Evolutionary conservation across 1,140 invertebrate species (phyloP).

Genomic region (Hypothenemus hampei): DNA sequence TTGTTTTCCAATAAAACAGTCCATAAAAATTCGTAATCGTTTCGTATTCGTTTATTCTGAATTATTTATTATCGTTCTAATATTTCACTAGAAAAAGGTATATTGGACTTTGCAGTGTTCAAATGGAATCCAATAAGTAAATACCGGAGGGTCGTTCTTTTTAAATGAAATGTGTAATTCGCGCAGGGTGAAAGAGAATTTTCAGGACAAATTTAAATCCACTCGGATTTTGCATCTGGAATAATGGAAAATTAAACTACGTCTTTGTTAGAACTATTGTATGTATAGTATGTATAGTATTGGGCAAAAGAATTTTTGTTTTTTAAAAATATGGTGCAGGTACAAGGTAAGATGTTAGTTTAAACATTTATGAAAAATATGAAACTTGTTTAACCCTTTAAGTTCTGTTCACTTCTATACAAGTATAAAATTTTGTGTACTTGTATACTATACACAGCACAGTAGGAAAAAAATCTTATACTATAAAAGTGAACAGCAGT

Average conservation of each 20-base stretch:
- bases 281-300: too few relatives aligned
- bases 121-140: conserved; percentile 35
- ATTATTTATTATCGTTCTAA: conserved; percentile 35
- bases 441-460: too few relatives aligned
- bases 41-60: conserved; percentile 28
- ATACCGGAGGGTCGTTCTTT: conserved; percentile 36
- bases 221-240: conserved; percentile 1
- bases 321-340: too few relatives aligned
- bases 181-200: conserved; percentile 19
- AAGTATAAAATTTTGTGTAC: too few relatives aligned
- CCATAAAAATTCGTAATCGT: conserved; percentile 25
- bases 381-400: too few relatives aligned
- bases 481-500: too few relatives aligned
- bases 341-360: too few relatives aligned
- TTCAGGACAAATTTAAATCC: conserved; percentile 31
- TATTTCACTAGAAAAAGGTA: conserved; percentile 35
- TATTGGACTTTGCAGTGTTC: conserved; percentile 32
- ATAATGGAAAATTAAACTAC: conserved; percentile 14
- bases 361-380: too few relatives aligned
- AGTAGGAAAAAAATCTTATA: too few relatives aligned
- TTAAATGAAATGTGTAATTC: conserved; percentile 37
- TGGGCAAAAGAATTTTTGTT: too few relatives aligned
- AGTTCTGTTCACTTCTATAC: too few relatives aligned
- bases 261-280: too few relatives aligned
- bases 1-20: conserved; percentile 21